Evolutionary conservation across 2,888 invertebrate genomes (phyloP).

Genomic region (Aspidapion aeneum): DNA sequence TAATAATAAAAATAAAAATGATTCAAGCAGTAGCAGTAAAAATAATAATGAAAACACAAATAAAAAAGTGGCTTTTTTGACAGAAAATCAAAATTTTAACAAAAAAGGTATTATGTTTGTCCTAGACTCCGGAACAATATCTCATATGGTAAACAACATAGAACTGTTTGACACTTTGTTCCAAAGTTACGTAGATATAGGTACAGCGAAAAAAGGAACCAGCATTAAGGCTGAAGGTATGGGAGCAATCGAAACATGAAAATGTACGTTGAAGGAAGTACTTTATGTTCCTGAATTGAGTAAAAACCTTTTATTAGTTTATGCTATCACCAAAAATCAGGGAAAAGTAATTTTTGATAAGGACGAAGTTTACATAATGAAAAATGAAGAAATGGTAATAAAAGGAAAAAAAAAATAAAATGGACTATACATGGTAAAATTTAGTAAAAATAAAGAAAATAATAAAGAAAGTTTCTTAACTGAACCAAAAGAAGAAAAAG

Average conservation of each 20-base stretch:
- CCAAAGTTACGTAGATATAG: constrained; percentile 1
- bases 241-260: constrained; percentile 6
- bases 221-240: constrained; percentile 14
- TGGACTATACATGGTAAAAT: not conserved
- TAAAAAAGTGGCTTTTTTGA: constrained; percentile 1
- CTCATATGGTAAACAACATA: constrained; percentile 16
- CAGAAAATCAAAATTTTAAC: not conserved
- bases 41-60: not conserved
- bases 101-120: not conserved
- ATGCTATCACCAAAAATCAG: constrained; percentile 31
- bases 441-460: not conserved
- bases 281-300: constrained; percentile 31
- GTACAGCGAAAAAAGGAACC: constrained; percentile 18
- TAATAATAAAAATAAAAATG: not conserved
- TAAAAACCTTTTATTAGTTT: constrained; percentile 35
- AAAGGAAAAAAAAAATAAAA: constrained; percentile 20
- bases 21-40: constrained; percentile 2
- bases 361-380: constrained; percentile 25
- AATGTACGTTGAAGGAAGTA: constrained; percentile 25
- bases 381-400: constrained; percentile 22
- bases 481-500: constrained; percentile 9
- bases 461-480: not conserved
- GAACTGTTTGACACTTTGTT: not conserved
- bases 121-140: constrained; percentile 14
- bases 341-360: constrained; percentile 30